Conservation (phyloP, 2,113 vertebrate genomes). For the Callipepla squamata region DNA sequence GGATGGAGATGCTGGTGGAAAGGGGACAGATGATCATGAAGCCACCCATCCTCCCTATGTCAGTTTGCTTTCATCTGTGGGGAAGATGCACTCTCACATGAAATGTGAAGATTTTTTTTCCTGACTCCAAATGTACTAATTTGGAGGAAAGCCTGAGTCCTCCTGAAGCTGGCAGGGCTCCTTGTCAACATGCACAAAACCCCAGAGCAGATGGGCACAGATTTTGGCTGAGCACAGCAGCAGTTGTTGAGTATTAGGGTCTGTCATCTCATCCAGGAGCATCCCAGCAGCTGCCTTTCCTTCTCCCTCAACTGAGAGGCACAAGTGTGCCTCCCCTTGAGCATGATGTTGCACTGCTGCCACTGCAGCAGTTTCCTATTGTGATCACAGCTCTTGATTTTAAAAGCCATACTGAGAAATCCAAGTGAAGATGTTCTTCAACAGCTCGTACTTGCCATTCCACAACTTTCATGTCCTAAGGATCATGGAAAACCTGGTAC, state of each 20-base stretch:
- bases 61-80: background rate
- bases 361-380: background rate
- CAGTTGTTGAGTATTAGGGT: conserved; percentile 61
- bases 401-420: background rate
- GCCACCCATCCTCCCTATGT: background rate
- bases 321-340: rapidly evolving
- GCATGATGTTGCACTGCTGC: background rate
- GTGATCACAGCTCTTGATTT: background rate
- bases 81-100: background rate
- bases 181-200: conserved; percentile 22
- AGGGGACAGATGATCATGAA: background rate
- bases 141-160: conserved; percentile 11
- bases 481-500: background rate
- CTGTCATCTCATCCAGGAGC: conserved; percentile 38
- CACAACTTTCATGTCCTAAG: background rate
- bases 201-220: conserved; percentile 64
- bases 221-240: background rate
- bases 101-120: rapidly evolving
- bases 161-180: conserved; percentile 37
- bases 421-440: background rate
- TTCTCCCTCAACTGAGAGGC: background rate
- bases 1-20: background rate
- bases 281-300: background rate
- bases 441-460: background rate
- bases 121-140: background rate